Conservation (phyloP, 2,797 vertebrate genomes). For the Peromyscus aztecus region DNA sequence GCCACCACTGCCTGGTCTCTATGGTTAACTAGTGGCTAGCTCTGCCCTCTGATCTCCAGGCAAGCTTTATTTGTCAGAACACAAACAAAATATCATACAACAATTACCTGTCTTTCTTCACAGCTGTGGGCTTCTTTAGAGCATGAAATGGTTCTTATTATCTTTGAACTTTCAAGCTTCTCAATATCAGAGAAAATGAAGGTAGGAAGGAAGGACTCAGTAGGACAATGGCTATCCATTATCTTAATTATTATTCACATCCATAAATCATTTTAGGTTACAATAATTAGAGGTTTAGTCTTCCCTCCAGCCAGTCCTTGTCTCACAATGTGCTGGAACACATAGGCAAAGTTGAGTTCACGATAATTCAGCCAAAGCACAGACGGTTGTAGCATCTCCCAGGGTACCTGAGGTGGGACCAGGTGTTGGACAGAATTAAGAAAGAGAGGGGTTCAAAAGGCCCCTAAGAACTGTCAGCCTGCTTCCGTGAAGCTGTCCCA, state of each 20-base stretch:
- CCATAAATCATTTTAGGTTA: conserved; percentile 6
- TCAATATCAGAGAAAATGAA: not conserved
- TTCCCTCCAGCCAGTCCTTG: not conserved
- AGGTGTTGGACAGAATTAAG: not conserved
- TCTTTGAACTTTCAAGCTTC: conserved; percentile 12
- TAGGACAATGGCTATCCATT: not conserved
- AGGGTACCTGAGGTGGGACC: not conserved
- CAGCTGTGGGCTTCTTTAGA: not conserved
- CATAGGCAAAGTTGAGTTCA: not conserved
- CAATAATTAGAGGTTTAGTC: not conserved
- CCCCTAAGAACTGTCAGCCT: not conserved
- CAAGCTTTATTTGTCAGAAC: too few species aligned
- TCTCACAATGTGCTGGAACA: not conserved
- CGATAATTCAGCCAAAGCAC: not conserved
- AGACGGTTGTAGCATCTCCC: conserved; percentile 26
- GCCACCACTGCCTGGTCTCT: too few species aligned
- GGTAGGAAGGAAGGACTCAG: not conserved
- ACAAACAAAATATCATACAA: too few species aligned
- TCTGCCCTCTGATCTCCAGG: too few species aligned
- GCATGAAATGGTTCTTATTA: not conserved
- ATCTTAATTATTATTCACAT: not conserved
- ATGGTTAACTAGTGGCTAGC: too few species aligned
- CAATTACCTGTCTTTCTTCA: not conserved
- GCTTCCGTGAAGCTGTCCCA: not conserved
- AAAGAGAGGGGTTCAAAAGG: not conserved